These are phyloP conservation scores for Hyperoodon ampullatus DNA, from an alignment of 2,113 vertebrate genomes.

Conservation along the genomic window DNA sequence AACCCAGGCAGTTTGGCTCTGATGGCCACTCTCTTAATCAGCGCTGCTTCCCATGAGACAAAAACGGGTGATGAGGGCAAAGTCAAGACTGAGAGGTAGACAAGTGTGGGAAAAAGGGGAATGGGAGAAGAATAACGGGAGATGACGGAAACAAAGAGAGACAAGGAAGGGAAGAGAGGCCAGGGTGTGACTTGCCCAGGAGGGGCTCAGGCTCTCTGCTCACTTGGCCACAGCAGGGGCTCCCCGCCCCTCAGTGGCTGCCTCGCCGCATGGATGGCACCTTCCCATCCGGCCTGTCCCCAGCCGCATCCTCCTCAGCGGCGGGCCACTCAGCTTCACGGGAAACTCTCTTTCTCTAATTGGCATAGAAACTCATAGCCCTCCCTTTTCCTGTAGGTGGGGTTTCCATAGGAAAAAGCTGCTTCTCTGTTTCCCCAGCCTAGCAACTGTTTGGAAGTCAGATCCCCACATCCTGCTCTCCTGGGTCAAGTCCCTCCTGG, in stretches of 20 bases:
- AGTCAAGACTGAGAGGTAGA: neutral
- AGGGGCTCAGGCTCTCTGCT: neutral
- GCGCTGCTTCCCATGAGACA: neutral
- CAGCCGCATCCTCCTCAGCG: constrained; percentile 12
- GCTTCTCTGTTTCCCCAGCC: constrained; percentile 79
- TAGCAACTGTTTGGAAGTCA: constrained; percentile 71
- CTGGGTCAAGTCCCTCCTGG: constrained; percentile 50
- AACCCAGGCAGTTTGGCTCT: neutral
- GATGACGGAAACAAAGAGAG: neutral
- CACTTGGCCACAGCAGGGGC: neutral
- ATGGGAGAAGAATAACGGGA: neutral
- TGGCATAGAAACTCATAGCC: constrained; percentile 78
- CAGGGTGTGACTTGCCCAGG: neutral
- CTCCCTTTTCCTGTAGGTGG: constrained; percentile 91
- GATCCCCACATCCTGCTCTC: constrained; percentile 56
- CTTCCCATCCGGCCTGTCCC: constrained; percentile 41
- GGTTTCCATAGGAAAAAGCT: constrained; percentile 89
- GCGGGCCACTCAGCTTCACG: constrained; percentile 47
- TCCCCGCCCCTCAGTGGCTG: neutral
- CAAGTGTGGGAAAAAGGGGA: neutral
- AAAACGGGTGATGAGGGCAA: neutral
- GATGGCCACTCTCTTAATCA: neutral
- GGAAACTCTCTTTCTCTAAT: constrained; percentile 78
- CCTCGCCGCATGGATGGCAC: neutral
- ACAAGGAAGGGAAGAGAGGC: neutral